phyloP scores from a whole-genome alignment of 2,113 vertebrate genomes.

The Anolis carolinensis region DNA sequence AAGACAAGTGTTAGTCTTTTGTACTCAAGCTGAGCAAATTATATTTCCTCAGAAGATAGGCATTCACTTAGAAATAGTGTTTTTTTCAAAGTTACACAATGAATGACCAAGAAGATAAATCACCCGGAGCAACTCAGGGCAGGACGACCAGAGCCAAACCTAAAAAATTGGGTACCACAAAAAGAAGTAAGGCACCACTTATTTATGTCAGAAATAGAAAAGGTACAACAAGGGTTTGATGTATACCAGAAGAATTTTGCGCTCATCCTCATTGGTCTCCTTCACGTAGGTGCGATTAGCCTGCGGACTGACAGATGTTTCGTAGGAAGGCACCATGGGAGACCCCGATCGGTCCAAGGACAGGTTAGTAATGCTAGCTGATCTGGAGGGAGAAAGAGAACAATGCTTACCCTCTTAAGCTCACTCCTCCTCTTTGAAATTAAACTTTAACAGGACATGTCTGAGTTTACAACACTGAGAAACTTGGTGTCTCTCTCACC shows the following conservation, averaged over 20 bases:
- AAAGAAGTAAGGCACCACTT: not conserved
- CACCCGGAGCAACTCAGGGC: not conserved
- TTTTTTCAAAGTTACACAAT: not conserved
- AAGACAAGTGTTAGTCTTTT: too few species aligned
- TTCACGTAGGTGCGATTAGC: conserved; percentile 84
- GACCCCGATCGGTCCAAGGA: conserved; percentile 91
- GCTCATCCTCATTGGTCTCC: conserved; percentile 92
- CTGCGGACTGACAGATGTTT: conserved; percentile 92
- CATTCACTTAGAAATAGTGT: not conserved
- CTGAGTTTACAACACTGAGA: not conserved
- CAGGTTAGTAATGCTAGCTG: conserved; percentile 92
- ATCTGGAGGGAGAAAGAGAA: conserved; percentile 76
- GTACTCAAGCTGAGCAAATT: not conserved
- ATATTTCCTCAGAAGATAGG: not conserved
- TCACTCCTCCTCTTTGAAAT: not conserved
- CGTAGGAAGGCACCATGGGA: conserved; percentile 90
- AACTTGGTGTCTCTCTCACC: not conserved
- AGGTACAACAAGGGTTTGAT: conserved; percentile 20
- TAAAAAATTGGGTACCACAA: not conserved
- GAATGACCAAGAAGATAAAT: not conserved
- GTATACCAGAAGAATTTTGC: conserved; percentile 94
- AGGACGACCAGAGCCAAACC: not conserved
- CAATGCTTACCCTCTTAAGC: not conserved
- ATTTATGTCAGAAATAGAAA: not conserved
- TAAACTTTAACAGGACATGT: conserved; percentile 21